Percentiles rank a stretch among this genome's conserved stretches.
Conservation (phyloP, 2,113 vertebrate species). For the Thinocorus orbignyianus region DNA sequence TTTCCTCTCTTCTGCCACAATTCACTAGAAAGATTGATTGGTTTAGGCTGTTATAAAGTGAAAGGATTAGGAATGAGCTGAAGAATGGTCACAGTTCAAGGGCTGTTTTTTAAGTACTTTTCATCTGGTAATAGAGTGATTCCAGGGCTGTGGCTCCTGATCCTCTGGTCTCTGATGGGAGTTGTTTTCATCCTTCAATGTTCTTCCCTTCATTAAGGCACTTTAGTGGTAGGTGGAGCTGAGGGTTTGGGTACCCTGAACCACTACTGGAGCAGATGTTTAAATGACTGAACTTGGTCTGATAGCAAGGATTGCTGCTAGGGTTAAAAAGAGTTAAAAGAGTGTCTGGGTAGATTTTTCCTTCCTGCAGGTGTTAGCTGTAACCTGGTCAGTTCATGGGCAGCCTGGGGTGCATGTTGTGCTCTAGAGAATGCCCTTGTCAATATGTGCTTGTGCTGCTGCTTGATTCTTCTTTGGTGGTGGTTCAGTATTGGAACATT, state of each 20-base stretch:
- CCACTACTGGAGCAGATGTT: neutral
- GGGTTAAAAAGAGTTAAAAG: neutral
- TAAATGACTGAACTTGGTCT: rapidly evolving
- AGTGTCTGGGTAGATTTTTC: neutral
- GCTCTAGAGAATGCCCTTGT: neutral
- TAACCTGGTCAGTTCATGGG: neutral
- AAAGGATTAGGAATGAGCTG: neutral
- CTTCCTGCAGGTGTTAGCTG: neutral
- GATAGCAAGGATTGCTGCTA: neutral
- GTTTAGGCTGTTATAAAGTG: neutral
- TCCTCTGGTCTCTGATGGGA: neutral
- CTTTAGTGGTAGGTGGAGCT: neutral
- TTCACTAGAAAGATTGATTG: neutral
- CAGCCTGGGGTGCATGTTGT: neutral
- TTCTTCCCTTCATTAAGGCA: neutral
- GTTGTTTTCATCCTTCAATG: neutral
- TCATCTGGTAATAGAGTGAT: neutral
- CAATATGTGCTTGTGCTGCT: rapidly evolving
- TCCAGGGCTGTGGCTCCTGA: neutral
- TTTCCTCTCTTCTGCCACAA: neutral
- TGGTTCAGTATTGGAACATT: neutral
- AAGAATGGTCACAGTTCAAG: neutral
- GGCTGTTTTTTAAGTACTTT: neutral
- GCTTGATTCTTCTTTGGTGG: neutral
- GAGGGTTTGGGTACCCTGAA: neutral